Evolutionary conservation across 2,888 invertebrate species (phyloP), one percentile per base, ranked within the genome.

Genomic region (Dyspetes luteomarginatus): DNA sequence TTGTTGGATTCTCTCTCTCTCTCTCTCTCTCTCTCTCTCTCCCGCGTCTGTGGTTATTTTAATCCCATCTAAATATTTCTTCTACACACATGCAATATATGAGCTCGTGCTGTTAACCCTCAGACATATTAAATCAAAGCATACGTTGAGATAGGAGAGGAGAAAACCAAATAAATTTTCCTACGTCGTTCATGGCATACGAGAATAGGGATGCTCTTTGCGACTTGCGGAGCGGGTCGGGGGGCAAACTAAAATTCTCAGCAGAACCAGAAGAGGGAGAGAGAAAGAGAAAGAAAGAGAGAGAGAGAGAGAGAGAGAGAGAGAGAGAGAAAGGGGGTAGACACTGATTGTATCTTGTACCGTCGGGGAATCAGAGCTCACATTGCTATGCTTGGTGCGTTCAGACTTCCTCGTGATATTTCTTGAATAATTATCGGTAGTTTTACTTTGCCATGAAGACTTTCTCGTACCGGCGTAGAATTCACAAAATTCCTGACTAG

Each of bases 361-460:
- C 30, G 64, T 36, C 58, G 26, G n/a, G 52, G 71, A 75, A 62
- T 52, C 19, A 24, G 55, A 69, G 48, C 55, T 80, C 85, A 85
- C 87, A 56, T 89, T 88, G 86, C 82, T 89, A 88, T 88, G 88
- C 89, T 74, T 78, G 71, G 75, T 82, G 82, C 85, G 75, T 80
- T 56, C 68, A 50, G 64, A 69, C 82, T 84, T 69, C 83, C 72
- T 81, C 83, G 87, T 85, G 87, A 88, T 88, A 89, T 88, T 87
- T 87, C 84, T 85, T 87, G 89, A 88, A 90, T 90, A 90, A 89
- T 90, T 89, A 89, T 90, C 88, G 87, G 85, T 84, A 81, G 82
- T 84, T 83, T 83, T 71, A 72, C 67, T 72, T 84, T 75, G 22
- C 80, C 77, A 71, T 80, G 78, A 76, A 78, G 82, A 87, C 85